Base-by-base conservation (phyloP, 2,113 vertebrate species). In the Dicrurus megarhynchus region DNA sequence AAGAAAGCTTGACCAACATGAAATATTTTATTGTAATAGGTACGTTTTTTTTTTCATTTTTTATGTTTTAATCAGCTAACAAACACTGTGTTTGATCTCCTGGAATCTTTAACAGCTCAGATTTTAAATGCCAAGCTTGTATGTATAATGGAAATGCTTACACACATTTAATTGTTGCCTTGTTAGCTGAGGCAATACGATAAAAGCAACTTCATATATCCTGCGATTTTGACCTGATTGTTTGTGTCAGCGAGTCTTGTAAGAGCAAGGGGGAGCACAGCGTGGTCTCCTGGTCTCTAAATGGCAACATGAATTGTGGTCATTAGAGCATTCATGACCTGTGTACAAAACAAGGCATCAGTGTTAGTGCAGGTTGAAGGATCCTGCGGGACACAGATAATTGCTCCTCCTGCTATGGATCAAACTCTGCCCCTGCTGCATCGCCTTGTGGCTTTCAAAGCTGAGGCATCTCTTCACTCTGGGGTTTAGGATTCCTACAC, bases 321-420 rank as follows among this genome's bases (percentile, higher is more conserved):
- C 92, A 95, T 92, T 95, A 92, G 50, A 84, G 63, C 74, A 63
- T 53, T 88, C 94, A 59, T 74, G 80, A 93, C 87, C 90, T 81
- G 86, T 64, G 94, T 97, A 57, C 28, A 47, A 83, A 97, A 74
- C 65, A 33, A 95, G 84, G 64, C 32, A 76, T 41, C 84, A 35
- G 57, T 20, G 57, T 57, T 15, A 64, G 49, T 37, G 39, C 81
- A 63, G 52, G 37, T 65, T 27, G 75, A 42, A 56, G 90, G n/a
- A 63, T 95, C 63, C 97, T 94, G 52, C 7, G 41, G 90, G 76
- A 96, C 30, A 37, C 35, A 17, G 52, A 26, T 86, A 95, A 97
- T 93, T 96, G 89, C 60, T 96, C 79, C 60, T 77, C 57, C 78
- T 55, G 46, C 63, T 53, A n/a, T 3, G 33, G 60, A 89, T 81